Evolutionary conservation across 1,140 invertebrate species (phyloP), one percentile per base, ranked within the genome.

Genomic region (Lysiphlebus fabarum): DNA sequence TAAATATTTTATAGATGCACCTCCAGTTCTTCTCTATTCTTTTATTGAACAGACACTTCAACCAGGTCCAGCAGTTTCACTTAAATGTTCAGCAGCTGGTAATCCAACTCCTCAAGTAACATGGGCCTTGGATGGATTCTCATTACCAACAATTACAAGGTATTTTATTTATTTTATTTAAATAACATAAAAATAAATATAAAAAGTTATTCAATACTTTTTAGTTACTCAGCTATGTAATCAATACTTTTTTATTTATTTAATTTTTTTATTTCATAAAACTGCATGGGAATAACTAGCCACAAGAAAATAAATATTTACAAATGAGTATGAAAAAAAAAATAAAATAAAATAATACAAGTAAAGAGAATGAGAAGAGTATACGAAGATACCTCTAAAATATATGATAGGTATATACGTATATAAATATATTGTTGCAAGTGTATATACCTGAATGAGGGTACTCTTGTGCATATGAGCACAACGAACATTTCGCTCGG

Each of bases 11-110:
- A 37, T 81, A 92, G 92, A 92, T 79, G 90, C 90, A n/a, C 84
- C 90, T 38, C 92, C 92, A 5, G 84, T 87, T 40, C 78, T 95
- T 43, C 78, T 90, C 11, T 91, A 92, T 71, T 89, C 86, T 58
- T 91, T 93, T 73, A 89, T 91, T 65, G 89, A 92, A 71, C 89
- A 91, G 74, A 92, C 89, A 41, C 77, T 93, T 43, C 89, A 93
- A 65, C 89, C 90, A 2, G 91, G 91, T 11, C 87, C 89, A n/a
- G 85, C 87, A 54, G 87, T 93, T 45, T 91, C 90, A 49, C 77
- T 95, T 47, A 91, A 92, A 75, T 95, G 92, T 74, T 89, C 86
- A 38, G 91, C 91, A 56, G 84, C 89, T 45, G 92, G 92, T 51
- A 92, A 91, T 77, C 92, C 90, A 14, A 92, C 92, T 48, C 91